Evolutionary conservation across 2,888 invertebrate genomes (phyloP).

Genomic region (Drosophila gaucha): DNA sequence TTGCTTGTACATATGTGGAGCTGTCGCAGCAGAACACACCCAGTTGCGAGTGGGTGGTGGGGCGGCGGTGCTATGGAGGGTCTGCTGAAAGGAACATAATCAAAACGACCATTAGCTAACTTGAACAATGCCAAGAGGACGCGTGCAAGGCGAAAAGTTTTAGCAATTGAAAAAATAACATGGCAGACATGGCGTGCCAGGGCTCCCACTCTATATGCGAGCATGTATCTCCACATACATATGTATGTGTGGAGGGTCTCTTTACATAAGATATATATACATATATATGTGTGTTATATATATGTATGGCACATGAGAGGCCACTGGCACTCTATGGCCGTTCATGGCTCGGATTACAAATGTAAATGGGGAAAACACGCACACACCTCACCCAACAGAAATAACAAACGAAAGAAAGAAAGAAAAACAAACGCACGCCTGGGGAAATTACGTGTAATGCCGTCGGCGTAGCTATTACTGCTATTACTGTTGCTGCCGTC

Average conservation of each 20-base stretch:
- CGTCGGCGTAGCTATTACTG: slow-evolving; percentile 42
- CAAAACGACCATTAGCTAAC: slow-evolving; percentile 72
- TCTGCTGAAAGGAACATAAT: slow-evolving; percentile 58
- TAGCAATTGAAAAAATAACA: slow-evolving; percentile 66
- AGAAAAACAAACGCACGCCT: slow-evolving; percentile 14
- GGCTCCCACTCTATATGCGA: slow-evolving; percentile 15
- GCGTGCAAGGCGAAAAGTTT: slow-evolving; percentile 31
- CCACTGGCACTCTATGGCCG: slow-evolving; percentile 51
- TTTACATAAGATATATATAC: slow-evolving; percentile 36
- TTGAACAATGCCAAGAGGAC: slow-evolving; percentile 40
- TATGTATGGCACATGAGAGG: slow-evolving; percentile 23
- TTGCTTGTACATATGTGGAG: slow-evolving; percentile 5
- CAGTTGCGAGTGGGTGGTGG: slow-evolving; percentile 4
- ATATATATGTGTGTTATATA: slow-evolving; percentile 7
- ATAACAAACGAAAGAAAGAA: background rate
- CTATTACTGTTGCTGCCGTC: slow-evolving; percentile 9
- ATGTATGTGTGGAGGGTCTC: slow-evolving; percentile 23
- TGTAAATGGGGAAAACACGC: slow-evolving; percentile 47
- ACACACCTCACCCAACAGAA: slow-evolving; percentile 15
- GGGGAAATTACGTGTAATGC: slow-evolving; percentile 50
- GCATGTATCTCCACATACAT: slow-evolving; percentile 1
- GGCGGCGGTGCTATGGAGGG: background rate
- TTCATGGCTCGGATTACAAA: slow-evolving; percentile 60
- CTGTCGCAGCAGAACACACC: slow-evolving; percentile 41
- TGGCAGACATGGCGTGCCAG: slow-evolving; percentile 50